Base-by-base conservation (phyloP, 2,113 vertebrate species). In the Abramis brama region DNA sequence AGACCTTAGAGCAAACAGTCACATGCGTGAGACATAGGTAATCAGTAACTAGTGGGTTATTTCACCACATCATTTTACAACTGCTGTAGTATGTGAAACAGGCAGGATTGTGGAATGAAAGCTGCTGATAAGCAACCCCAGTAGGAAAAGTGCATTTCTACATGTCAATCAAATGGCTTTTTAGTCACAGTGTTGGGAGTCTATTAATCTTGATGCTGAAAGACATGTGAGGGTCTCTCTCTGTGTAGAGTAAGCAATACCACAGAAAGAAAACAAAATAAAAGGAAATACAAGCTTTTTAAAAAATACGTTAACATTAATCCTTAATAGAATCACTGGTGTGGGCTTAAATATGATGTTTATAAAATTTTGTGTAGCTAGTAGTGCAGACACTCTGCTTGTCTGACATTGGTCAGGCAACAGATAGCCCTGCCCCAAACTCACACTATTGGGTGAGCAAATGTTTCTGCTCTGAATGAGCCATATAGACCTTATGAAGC, bases 21-120 rank as follows among this genome's bases (percentile, higher is more conserved):
- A 47, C 82, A 78, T 17, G 76, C 83, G 85, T 64, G 82, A 86
- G 87, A 78, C 82, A 74, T 15, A 30, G 83, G 93, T 91, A 95
- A 94, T 94, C 90, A 94, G 92, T 94, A 94, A 95, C 93, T 71
- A 88, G 52, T 19, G 57, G 27, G 84, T 87, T 81, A 83, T 91
- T 94, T 93, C 90, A 88, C 84, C 91, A 92, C 91, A 89, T 84
- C 86, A 82, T 87, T 94, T 93, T 93, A 93, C 86, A 91, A 89
- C 89, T 21, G 5, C 91, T 91, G 92, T 92, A 87, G 91, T 91
- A 85, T 83, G 74, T 82, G 86, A 91, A 87, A 86, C 84, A 81
- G 76, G 12, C 83, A 11, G 87, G 87, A 88, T 82, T 57, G 80
- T 85, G 88, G 84, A 86, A 85, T 82, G 82, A 13, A 13, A 86